Conservation (phyloP, 2,113 vertebrate genomes). For the Danionella cerebrum region DNA sequence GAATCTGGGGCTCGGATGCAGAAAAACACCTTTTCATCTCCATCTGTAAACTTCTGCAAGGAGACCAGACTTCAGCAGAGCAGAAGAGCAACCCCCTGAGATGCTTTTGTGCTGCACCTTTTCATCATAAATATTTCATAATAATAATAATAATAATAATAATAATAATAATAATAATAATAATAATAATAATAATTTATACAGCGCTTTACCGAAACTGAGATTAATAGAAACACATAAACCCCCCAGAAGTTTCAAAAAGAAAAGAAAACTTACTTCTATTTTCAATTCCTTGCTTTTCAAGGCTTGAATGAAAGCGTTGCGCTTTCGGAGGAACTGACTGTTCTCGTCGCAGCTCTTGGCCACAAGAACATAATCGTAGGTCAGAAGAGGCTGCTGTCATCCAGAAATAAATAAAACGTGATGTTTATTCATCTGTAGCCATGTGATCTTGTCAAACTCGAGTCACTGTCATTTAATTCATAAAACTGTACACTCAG, state of each 20-base stretch:
- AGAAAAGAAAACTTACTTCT: conserved; percentile 57
- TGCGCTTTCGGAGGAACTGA: conserved; percentile 49
- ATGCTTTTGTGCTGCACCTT: no score
- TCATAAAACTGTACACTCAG: no score
- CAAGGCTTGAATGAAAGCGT: conserved; percentile 65
- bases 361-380: conserved; percentile 79
- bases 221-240: not conserved
- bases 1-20: conserved; percentile 68
- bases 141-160: no score
- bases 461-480: no score
- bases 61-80: not conserved
- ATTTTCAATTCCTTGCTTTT: conserved; percentile 65
- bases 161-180: no score
- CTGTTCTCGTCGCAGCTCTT: conserved; percentile 32
- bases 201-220: no score
- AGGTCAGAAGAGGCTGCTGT: conserved; percentile 54
- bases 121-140: no score
- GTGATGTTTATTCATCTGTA: no score
- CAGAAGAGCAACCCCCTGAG: not conserved
- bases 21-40: conserved; percentile 66
- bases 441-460: no score
- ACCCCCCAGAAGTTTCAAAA: not conserved
- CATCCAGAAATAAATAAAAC: not conserved
- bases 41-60: conserved; percentile 62
- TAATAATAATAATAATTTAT: not conserved